phyloP scores from a whole-genome alignment of 2,113 vertebrate species.

The Lanius collurio region DNA sequence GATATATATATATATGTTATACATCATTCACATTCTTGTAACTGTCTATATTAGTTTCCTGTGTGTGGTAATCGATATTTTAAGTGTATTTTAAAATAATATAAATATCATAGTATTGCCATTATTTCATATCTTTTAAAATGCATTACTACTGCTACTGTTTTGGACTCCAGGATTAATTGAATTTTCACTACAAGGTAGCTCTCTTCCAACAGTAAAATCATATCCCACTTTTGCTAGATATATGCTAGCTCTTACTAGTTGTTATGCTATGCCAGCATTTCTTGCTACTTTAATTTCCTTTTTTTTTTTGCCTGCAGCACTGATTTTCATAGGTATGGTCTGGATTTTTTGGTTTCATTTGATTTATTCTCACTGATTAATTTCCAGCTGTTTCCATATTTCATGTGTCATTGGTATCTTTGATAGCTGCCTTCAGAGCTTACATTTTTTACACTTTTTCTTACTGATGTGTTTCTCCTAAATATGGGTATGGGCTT shows the following conservation, averaged over 20 bases:
- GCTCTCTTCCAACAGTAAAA: background rate
- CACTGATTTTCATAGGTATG: background rate
- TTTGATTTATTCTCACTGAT: constrained; percentile 1
- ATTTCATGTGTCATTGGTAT: background rate
- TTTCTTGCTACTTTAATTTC: background rate
- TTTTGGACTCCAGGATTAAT: background rate
- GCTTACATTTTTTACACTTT: background rate
- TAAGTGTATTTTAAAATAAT: background rate
- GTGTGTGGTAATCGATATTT: background rate
- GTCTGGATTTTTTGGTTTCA: background rate
- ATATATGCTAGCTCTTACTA: background rate
- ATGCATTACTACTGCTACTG: background rate
- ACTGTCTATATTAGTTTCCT: background rate
- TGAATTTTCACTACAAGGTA: background rate
- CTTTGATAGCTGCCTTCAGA: background rate
- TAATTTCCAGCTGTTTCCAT: constrained; percentile 34
- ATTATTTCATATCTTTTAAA: background rate
- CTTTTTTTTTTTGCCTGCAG: background rate
- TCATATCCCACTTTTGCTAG: background rate
- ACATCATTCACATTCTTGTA: background rate
- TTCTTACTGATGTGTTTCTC: background rate
- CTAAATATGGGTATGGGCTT: background rate
- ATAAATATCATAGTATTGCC: background rate
- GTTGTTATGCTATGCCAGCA: background rate
- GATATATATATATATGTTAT: background rate